Evolutionary conservation across 2,113 vertebrate species (phyloP).

Genomic region (Lagopus muta): DNA sequence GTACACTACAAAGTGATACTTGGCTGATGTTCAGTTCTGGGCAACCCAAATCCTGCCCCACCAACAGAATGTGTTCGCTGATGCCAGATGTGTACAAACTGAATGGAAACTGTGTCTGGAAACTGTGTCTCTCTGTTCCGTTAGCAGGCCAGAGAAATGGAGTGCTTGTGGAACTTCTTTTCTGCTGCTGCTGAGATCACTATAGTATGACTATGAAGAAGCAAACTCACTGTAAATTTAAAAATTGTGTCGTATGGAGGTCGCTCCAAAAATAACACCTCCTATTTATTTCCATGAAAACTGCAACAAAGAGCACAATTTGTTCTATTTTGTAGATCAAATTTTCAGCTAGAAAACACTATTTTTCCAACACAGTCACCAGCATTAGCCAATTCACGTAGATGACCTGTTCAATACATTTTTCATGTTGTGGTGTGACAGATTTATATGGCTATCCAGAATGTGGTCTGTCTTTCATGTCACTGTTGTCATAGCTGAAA

Average conservation of each 20-base stretch:
- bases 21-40: not conserved
- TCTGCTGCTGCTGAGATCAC: not conserved
- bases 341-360: no score
- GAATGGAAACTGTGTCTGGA: not conserved
- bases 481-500: no score
- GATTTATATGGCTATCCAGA: no score
- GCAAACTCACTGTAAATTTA: not conserved
- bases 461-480: no score
- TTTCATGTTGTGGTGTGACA: no score
- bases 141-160: not conserved
- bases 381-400: no score
- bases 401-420: no score
- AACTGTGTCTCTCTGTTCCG: not conserved
- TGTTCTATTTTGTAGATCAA: no score
- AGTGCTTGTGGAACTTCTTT: not conserved
- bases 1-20: not conserved
- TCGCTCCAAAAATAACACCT: no score
- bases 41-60: not conserved
- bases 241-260: not conserved
- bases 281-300: no score
- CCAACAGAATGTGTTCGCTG: not conserved
- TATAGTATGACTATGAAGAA: not conserved
- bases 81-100: not conserved
- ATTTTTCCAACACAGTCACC: no score
- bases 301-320: no score